A percentile compares a stretch with the other conserved stretches of the same genome.
These are phyloP conservation scores for Nipponia nippon DNA, from an alignment of 2,113 vertebrate species.

Conservation along the genomic window DNA sequence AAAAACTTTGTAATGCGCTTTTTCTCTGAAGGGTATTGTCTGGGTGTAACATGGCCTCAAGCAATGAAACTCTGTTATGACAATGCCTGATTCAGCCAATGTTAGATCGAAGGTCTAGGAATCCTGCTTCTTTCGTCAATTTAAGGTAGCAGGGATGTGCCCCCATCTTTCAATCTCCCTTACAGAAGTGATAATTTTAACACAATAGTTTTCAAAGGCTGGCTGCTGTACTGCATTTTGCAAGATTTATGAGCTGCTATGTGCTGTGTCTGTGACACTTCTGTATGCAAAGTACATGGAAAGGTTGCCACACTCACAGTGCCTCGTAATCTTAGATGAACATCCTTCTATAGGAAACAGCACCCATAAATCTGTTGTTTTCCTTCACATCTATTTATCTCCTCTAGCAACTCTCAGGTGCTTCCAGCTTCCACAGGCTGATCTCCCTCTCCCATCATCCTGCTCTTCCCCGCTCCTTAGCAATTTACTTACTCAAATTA, in stretches of 20 bases:
- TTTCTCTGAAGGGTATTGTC: neutral
- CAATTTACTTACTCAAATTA: neutral
- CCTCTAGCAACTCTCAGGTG: neutral
- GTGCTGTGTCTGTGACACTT: neutral
- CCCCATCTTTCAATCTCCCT: neutral
- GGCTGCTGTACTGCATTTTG: neutral
- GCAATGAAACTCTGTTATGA: neutral
- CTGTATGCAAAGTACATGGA: neutral
- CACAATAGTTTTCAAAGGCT: neutral
- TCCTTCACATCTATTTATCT: neutral
- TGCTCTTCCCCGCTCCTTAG: neutral
- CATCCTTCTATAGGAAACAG: neutral
- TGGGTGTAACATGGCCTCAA: neutral
- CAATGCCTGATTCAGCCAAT: neutral
- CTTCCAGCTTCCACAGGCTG: neutral
- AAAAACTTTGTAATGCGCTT: neutral
- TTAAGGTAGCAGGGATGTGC: neutral
- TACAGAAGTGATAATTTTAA: neutral
- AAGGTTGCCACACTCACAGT: neutral
- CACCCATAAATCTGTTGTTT: neutral
- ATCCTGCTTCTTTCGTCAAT: neutral
- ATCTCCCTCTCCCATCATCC: neutral
- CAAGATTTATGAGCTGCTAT: neutral
- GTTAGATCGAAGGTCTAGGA: neutral
- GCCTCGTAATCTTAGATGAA: neutral